Percentiles rank a stretch among this genome's conserved stretches.
These are phyloP conservation scores for Emesis russula DNA, from an alignment of 2,888 invertebrate species.

Conservation along the genomic window DNA sequence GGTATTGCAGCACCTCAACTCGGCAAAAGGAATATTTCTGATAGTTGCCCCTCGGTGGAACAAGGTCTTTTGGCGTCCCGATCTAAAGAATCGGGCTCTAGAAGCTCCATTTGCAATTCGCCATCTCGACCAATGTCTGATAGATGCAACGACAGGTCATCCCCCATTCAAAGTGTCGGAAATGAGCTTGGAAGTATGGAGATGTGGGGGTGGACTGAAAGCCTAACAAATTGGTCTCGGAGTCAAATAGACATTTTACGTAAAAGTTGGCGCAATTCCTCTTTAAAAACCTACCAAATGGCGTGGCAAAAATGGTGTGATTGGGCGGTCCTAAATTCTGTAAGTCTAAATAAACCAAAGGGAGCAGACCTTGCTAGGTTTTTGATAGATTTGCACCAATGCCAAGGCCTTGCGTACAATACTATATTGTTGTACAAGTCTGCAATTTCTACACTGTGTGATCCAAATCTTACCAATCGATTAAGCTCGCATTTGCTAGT, in stretches of 20 bases:
- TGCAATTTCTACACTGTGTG: slow-evolving; percentile 15
- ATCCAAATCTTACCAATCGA: background rate
- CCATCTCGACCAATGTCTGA: slow-evolving; percentile 37
- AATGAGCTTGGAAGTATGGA: slow-evolving; percentile 69
- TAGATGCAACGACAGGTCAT: slow-evolving; percentile 56
- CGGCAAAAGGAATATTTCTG: slow-evolving; percentile 46
- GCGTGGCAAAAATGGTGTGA: slow-evolving; percentile 27
- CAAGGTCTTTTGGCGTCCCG: slow-evolving; percentile 83
- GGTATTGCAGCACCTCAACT: slow-evolving; percentile 74
- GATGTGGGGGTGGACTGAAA: slow-evolving; percentile 37
- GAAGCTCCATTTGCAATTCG: slow-evolving; percentile 52
- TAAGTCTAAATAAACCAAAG: background rate
- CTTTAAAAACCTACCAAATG: background rate
- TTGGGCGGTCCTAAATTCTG: background rate
- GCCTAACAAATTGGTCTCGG: background rate
- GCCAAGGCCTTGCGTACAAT: background rate
- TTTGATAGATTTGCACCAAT: slow-evolving; percentile 17
- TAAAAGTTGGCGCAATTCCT: slow-evolving; percentile 21
- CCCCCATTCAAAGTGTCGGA: slow-evolving; percentile 54
- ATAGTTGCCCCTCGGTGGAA: slow-evolving; percentile 81
- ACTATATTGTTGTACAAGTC: background rate
- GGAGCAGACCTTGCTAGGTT: slow-evolving; percentile 14
- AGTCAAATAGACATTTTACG: slow-evolving; percentile 11
- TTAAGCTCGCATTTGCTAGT: slow-evolving; percentile 33
- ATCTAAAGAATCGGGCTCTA: slow-evolving; percentile 72